phyloP scores from a whole-genome alignment of 2,797 vertebrate genomes.

The Triplophysa yarkandensis region DNA sequence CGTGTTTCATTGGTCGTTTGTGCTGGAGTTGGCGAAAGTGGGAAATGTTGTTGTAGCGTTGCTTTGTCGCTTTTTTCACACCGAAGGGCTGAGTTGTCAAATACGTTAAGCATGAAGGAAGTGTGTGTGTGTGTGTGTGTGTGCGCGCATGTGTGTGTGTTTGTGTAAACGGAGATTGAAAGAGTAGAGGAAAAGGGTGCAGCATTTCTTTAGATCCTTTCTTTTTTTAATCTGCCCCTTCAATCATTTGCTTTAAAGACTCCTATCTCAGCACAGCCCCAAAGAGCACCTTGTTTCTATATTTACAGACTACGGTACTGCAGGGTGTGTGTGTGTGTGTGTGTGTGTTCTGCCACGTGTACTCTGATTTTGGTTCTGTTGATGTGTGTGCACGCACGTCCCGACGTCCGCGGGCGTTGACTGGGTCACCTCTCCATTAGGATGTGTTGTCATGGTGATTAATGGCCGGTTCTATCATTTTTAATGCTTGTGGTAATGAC shows the following conservation, averaged over 20 bases:
- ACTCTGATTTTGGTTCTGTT: constrained; percentile 85
- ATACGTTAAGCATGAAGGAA: constrained; percentile 33
- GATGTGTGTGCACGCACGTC: constrained; percentile 72
- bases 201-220: constrained; percentile 7
- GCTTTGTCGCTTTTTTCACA: constrained; percentile 22
- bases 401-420: constrained; percentile 87
- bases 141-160: not conserved
- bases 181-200: constrained; percentile 13
- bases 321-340: constrained; percentile 37
- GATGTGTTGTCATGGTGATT: constrained; percentile 99
- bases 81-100: constrained; percentile 29
- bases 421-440: constrained; percentile 99
- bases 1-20: constrained; percentile 21
- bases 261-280: constrained; percentile 22
- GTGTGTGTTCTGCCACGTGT: constrained; percentile 7
- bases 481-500: constrained; percentile 99
- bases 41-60: constrained; percentile 11
- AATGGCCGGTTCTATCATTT: constrained; percentile 99
- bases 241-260: constrained; percentile 24
- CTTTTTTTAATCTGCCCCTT: constrained; percentile 21
- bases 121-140: not conserved
- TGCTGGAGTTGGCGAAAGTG: not conserved
- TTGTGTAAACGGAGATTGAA: not conserved
- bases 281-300: constrained; percentile 27
- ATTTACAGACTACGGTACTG: constrained; percentile 27